phyloP scores from a whole-genome alignment of 2,797 vertebrate species.

The Eurystomus glaucurus region DNA sequence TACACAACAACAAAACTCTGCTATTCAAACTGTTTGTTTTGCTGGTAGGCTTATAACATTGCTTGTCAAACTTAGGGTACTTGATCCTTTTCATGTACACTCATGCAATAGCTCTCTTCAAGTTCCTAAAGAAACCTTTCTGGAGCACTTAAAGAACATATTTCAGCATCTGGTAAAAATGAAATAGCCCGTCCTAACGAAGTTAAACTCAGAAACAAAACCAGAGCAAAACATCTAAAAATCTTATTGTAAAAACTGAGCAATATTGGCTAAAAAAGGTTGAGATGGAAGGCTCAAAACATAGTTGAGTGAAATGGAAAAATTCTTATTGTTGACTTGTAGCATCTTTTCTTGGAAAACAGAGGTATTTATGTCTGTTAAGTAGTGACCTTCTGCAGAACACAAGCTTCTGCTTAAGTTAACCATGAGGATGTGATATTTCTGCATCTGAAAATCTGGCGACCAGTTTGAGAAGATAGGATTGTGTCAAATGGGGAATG shows the following conservation, averaged over 20 bases:
- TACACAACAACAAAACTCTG: background rate
- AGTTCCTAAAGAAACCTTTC: background rate
- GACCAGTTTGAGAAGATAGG: background rate
- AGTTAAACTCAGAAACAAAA: background rate
- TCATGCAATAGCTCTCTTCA: background rate
- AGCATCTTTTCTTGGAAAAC: background rate
- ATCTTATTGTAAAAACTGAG: background rate
- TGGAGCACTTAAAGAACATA: background rate
- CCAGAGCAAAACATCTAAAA: background rate
- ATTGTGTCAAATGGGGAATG: background rate
- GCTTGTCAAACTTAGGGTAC: background rate
- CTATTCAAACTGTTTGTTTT: background rate
- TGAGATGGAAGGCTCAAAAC: background rate
- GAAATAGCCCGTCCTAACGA: background rate
- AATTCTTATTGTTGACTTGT: background rate
- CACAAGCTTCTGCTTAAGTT: background rate
- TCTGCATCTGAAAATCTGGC: background rate
- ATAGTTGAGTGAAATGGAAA: background rate
- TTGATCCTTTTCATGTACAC: background rate
- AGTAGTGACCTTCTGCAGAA: background rate
- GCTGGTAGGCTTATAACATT: background rate
- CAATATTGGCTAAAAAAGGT: background rate
- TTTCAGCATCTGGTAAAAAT: background rate
- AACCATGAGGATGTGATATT: background rate
- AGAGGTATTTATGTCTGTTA: background rate